A percentile compares a stretch with the other conserved stretches of the same genome.
These are phyloP conservation scores for Zosterops hypoxanthus DNA, from an alignment of 2,113 vertebrate genomes.

Conservation along the genomic window DNA sequence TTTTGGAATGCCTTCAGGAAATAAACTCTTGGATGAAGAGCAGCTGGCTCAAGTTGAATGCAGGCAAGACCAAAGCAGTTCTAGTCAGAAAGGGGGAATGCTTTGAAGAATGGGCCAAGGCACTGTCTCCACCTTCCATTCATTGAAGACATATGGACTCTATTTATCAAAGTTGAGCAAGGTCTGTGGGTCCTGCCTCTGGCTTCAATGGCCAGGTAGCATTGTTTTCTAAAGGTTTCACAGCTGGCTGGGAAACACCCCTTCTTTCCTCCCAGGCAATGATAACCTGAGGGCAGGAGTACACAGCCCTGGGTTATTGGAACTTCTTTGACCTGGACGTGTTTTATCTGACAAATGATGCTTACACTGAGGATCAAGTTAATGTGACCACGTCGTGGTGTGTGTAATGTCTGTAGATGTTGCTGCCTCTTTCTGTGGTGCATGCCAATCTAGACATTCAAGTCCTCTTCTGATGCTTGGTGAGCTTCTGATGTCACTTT, in stretches of 20 bases:
- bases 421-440: background rate
- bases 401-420: background rate
- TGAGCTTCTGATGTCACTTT: slow-evolving; percentile 21
- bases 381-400: background rate
- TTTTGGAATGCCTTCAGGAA: slow-evolving; percentile 53
- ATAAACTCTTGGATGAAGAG: slow-evolving; percentile 53
- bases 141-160: slow-evolving; percentile 35
- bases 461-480: background rate
- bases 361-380: background rate
- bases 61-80: slow-evolving; percentile 47
- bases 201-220: background rate
- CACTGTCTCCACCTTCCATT: slow-evolving; percentile 57
- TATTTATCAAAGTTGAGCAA: slow-evolving; percentile 38
- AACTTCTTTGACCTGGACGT: background rate
- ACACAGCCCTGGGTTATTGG: background rate
- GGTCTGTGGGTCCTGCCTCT: background rate
- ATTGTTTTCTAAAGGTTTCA: background rate
- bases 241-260: background rate
- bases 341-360: background rate
- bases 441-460: background rate
- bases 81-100: slow-evolving; percentile 61
- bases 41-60: slow-evolving; percentile 58
- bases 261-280: background rate
- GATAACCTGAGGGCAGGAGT: background rate
- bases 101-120: slow-evolving; percentile 63